phyloP scores from a whole-genome alignment of 2,113 vertebrate species.

The Mionectes macconnelli region DNA sequence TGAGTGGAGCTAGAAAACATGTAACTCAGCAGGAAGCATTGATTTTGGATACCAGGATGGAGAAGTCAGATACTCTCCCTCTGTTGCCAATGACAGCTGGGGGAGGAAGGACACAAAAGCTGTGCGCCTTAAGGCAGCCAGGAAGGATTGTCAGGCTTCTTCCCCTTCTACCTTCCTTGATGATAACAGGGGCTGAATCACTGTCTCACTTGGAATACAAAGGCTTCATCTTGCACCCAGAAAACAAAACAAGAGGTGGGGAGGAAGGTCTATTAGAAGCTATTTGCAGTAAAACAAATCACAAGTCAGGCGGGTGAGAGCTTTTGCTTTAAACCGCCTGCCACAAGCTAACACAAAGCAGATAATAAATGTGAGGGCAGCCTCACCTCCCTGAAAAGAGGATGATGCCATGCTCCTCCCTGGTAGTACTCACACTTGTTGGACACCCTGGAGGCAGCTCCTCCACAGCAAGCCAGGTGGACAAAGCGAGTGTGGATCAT shows the following conservation, averaged over 20 bases:
- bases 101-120: not conserved
- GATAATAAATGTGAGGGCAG: not conserved
- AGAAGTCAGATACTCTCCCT: constrained; percentile 7
- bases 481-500: not conserved
- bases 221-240: not conserved
- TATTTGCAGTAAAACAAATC: not conserved
- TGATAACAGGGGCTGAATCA: not conserved
- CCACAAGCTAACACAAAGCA: not conserved
- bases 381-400: not conserved
- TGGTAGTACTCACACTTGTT: not conserved
- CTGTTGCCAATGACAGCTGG: not conserved
- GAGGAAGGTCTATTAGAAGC: not conserved
- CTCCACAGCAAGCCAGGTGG: not conserved
- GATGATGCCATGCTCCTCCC: not conserved
- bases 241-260: not conserved
- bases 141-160: not conserved
- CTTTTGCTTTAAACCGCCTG: not conserved
- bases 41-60: not conserved
- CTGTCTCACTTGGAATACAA: not conserved
- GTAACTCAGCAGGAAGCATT: constrained; percentile 39
- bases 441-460: not conserved
- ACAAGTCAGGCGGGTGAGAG: not conserved
- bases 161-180: not conserved
- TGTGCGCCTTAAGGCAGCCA: not conserved
- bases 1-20: not conserved